These are phyloP conservation scores for Miniopterus natalensis DNA, from an alignment of 2,113 vertebrate genomes.

Conservation along the genomic window DNA sequence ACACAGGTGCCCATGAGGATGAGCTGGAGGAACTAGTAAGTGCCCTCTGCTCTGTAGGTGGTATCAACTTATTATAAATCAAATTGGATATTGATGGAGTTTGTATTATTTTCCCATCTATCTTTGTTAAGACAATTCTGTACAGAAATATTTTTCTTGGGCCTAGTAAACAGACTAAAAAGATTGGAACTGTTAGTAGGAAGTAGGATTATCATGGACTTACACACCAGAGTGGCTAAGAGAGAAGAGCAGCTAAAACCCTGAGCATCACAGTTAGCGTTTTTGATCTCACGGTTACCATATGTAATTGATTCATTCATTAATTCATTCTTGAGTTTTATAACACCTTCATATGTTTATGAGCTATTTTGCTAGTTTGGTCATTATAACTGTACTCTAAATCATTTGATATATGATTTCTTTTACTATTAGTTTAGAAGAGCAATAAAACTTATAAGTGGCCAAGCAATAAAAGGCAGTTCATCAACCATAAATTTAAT, in stretches of 20 bases:
- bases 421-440: conserved; percentile 52
- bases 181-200: neutral
- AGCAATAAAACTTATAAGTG: conserved; percentile 18
- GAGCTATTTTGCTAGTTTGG: conserved; percentile 8
- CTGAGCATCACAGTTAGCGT: neutral
- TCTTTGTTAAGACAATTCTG: neutral
- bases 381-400: neutral
- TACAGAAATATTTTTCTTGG: neutral
- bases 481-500: neutral
- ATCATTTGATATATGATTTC: conserved; percentile 52
- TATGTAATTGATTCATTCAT: neutral
- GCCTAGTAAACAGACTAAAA: neutral
- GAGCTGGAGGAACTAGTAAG: neutral
- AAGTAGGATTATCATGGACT: neutral
- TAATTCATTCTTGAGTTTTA: neutral
- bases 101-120: neutral
- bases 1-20: neutral
- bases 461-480: neutral
- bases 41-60: neutral
- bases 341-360: neutral
- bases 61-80: neutral
- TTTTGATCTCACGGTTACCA: neutral
- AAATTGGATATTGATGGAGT: neutral
- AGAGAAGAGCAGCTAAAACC: conserved; percentile 38
- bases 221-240: neutral